Conservation (phyloP, 2,888 invertebrate genomes). For the Cantharis rustica region DNA sequence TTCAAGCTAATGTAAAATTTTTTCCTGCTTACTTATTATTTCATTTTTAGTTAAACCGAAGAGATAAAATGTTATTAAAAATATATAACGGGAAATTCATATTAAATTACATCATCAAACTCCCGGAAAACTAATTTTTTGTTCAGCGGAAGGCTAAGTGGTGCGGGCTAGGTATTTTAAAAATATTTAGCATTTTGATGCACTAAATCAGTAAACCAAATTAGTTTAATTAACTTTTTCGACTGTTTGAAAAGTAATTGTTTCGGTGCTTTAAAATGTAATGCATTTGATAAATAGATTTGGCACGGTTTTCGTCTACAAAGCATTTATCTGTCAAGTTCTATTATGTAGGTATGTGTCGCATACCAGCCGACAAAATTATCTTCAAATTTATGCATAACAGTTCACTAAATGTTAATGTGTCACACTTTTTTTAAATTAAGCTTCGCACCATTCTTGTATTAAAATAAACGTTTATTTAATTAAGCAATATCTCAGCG, state of each 20-base stretch:
- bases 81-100: not conserved
- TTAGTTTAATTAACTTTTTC: not conserved
- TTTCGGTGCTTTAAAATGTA: not conserved
- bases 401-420: slow-evolving; percentile 12
- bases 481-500: not conserved
- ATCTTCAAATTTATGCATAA: slow-evolving; percentile 15
- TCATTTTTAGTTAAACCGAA: not conserved
- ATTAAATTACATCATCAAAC: not conserved
- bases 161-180: not conserved
- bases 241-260: not conserved
- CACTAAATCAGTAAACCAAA: not conserved
- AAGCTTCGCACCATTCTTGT: not conserved
- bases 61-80: not conserved
- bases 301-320: slow-evolving; percentile 1
- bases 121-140: not conserved
- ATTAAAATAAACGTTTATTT: not conserved
- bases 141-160: not conserved
- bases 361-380: slow-evolving; percentile 16
- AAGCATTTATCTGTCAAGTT: slow-evolving; percentile 20
- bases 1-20: not conserved
- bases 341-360: slow-evolving; percentile 7
- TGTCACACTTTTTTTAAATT: not conserved
- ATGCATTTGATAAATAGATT: slow-evolving; percentile 3
- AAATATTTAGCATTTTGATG: not conserved
- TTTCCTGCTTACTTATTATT: not conserved